These are phyloP conservation scores for Crotalus horridus DNA, from an alignment of 2,113 vertebrate species.

Conservation along the genomic window DNA sequence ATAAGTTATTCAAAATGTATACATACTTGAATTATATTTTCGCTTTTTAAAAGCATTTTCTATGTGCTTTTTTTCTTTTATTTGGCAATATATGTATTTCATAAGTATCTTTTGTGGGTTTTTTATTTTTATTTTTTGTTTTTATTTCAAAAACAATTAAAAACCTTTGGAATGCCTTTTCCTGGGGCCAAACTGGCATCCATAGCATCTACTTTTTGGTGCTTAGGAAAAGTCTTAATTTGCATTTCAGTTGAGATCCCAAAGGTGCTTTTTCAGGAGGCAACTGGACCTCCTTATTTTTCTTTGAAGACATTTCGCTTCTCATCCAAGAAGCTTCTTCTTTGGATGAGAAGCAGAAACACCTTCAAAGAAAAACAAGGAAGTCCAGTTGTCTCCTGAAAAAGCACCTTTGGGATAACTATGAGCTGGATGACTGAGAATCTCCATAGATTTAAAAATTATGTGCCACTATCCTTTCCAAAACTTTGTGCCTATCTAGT, in stretches of 20 bases:
- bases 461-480: background rate
- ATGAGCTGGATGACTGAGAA: no score
- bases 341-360: no score
- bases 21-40: background rate
- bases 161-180: background rate
- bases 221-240: background rate
- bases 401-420: no score
- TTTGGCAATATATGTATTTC: background rate
- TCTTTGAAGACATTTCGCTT: background rate
- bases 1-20: background rate
- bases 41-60: background rate
- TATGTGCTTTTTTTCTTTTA: background rate
- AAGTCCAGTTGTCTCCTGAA: no score
- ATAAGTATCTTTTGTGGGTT: background rate
- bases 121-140: background rate
- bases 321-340: no score
- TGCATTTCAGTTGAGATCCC: background rate
- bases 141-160: background rate
- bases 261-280: no score
- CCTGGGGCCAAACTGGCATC: background rate
- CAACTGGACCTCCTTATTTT: no score
- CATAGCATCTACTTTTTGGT: background rate
- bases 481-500: background rate
- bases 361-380: no score
- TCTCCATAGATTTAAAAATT: background rate